Conservation (phyloP, 92 coral and sea anemone genomes). For the Epizoanthus scotinus region DNA sequence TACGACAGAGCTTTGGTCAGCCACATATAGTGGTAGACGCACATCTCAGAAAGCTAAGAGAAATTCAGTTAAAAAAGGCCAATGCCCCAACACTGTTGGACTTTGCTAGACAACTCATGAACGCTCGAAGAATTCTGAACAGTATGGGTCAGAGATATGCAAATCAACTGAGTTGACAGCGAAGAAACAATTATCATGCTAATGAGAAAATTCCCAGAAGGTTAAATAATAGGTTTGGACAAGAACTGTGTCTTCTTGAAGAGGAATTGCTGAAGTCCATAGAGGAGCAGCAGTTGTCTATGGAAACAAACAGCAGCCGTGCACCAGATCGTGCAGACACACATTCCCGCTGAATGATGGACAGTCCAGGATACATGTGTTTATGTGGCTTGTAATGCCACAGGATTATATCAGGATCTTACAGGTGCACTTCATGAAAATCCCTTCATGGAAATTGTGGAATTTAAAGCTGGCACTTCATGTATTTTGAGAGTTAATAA, state of each 20-base stretch:
- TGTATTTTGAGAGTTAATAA: too few species aligned
- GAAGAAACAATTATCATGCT: conserved; percentile 69
- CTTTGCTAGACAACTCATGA: conserved; percentile 51
- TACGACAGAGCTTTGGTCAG: conserved; percentile 52
- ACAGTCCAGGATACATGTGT: too few species aligned
- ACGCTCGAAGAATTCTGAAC: conserved; percentile 50
- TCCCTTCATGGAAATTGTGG: too few species aligned
- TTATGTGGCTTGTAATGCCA: too few species aligned
- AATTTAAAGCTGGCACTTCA: too few species aligned
- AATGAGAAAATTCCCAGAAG: conserved; percentile 75
- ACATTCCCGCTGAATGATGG: too few species aligned
- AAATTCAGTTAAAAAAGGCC: conserved; percentile 37
- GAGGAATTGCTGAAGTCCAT: too few species aligned
- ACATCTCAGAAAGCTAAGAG: conserved; percentile 41
- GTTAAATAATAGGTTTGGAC: conserved; percentile 54
- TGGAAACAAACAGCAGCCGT: too few species aligned
- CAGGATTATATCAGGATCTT: too few species aligned
- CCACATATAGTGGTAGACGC: conserved; percentile 60
- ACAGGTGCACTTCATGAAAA: too few species aligned
- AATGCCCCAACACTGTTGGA: conserved; percentile 54
- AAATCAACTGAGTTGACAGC: conserved; percentile 61
- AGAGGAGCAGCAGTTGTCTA: too few species aligned
- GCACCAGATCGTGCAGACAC: too few species aligned
- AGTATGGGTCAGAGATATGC: conserved; percentile 66
- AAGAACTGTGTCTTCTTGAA: conserved; percentile 49